phyloP scores from a whole-genome alignment of 2,113 vertebrate genomes.

The Herpetotheres cachinnans region DNA sequence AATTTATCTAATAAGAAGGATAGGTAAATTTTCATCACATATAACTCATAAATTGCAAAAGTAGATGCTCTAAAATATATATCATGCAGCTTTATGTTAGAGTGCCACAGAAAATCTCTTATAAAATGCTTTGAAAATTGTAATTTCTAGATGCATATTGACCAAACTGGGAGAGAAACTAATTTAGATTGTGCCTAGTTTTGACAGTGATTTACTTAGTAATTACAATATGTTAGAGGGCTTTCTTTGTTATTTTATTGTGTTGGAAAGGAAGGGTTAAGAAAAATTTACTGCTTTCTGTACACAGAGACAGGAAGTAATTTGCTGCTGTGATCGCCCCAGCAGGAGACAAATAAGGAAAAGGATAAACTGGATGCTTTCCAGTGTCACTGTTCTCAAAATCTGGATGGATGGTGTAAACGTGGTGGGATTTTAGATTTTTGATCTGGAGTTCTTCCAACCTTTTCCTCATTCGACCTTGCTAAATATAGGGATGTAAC shows the following conservation, averaged over 20 bases:
- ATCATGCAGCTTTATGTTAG: rapidly evolving
- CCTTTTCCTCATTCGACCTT: not conserved
- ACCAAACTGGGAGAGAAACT: not conserved
- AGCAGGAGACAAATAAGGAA: not conserved
- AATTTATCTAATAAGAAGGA: not conserved
- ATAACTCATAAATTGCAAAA: not conserved
- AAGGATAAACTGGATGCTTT: not conserved
- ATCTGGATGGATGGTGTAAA: not conserved
- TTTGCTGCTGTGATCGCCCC: not conserved
- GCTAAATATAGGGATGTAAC: not conserved
- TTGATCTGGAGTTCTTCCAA: not conserved
- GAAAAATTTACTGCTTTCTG: not conserved
- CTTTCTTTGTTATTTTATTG: not conserved
- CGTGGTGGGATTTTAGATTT: not conserved
- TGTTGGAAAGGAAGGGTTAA: not conserved
- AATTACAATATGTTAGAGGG: not conserved
- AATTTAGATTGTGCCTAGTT: not conserved
- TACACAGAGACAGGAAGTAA: not conserved
- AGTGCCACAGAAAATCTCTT: not conserved
- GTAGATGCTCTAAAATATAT: not conserved
- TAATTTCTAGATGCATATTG: not conserved
- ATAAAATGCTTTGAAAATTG: not conserved
- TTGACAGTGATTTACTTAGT: not conserved
- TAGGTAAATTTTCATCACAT: not conserved
- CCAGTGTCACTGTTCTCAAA: not conserved